These are phyloP conservation scores for Macrosoma leucophasiata DNA, from an alignment of 2,888 invertebrate genomes.

Conservation along the genomic window DNA sequence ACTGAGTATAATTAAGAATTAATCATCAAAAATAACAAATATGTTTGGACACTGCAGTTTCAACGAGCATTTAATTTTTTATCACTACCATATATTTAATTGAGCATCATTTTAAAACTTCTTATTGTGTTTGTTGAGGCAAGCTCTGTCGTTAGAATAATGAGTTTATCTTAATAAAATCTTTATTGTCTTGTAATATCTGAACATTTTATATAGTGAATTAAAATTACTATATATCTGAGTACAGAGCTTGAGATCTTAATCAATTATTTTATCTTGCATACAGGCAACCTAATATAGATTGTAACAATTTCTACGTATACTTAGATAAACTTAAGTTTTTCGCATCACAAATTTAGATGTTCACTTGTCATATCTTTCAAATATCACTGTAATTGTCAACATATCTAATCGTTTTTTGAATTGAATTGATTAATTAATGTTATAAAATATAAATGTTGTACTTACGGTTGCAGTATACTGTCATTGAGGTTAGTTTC, in stretches of 20 bases:
- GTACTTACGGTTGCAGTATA: constrained; percentile 70
- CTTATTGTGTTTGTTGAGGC: constrained; percentile 7
- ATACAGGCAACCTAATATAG: constrained; percentile 1
- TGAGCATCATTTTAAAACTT: constrained; percentile 11
- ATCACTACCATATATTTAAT: constrained; percentile 7
- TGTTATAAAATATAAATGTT: constrained; percentile 69
- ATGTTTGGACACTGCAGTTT: constrained; percentile 47
- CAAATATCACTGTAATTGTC: constrained; percentile 66
- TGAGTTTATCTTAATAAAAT: background rate
- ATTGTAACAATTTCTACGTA: constrained; percentile 1
- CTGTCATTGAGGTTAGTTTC: constrained; percentile 64
- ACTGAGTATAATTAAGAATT: constrained; percentile 67
- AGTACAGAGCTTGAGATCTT: background rate
- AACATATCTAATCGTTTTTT: constrained; percentile 71
- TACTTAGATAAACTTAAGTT: constrained; percentile 15
- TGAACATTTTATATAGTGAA: constrained; percentile 1
- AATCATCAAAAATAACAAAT: constrained; percentile 39
- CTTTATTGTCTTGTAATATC: constrained; percentile 4
- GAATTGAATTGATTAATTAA: constrained; percentile 66
- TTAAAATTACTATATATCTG: constrained; percentile 1
- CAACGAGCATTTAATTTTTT: constrained; percentile 66
- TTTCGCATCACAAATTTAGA: constrained; percentile 27
- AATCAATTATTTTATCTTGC: background rate
- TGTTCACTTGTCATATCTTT: constrained; percentile 58
- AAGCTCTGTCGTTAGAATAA: constrained; percentile 3